phyloP scores from a whole-genome alignment of 2,888 invertebrate species.

The Mayetiola destructor region DNA sequence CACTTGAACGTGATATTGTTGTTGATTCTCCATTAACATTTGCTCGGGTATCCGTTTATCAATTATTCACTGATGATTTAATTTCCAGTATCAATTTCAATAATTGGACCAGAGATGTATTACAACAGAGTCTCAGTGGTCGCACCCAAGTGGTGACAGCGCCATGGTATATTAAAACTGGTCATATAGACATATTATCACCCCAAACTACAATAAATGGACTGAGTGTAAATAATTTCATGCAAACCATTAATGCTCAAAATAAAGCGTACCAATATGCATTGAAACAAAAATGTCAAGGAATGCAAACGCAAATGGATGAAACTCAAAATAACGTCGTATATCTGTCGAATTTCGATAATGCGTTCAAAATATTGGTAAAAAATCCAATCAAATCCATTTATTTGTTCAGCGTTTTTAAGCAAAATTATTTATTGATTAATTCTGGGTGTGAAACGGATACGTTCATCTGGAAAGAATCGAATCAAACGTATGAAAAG shows the following conservation, averaged over 20 bases:
- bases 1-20: conserved; percentile 25
- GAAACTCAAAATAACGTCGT: conserved; percentile 32
- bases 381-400: conserved; percentile 15
- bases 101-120: conserved; percentile 33
- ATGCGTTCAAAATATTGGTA: conserved; percentile 22
- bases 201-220: conserved; percentile 23
- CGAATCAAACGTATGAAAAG: conserved; percentile 23
- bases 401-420: conserved; percentile 14
- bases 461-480: conserved; percentile 33
- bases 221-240: not conserved
- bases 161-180: conserved; percentile 34
- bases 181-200: conserved; percentile 21
- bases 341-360: conserved; percentile 38
- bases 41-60: conserved; percentile 22
- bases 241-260: conserved; percentile 16
- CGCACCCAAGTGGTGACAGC: conserved; percentile 34
- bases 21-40: conserved; percentile 28
- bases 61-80: conserved; percentile 23
- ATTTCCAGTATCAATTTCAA: conserved; percentile 34
- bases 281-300: conserved; percentile 22
- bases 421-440: conserved; percentile 23
- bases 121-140: conserved; percentile 28
- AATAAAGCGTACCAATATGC: conserved; percentile 19
- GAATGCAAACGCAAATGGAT: conserved; percentile 25
- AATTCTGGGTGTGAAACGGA: conserved; percentile 34